Base-by-base conservation (phyloP, 1,140 invertebrate species). In the Megalopta genalis region DNA sequence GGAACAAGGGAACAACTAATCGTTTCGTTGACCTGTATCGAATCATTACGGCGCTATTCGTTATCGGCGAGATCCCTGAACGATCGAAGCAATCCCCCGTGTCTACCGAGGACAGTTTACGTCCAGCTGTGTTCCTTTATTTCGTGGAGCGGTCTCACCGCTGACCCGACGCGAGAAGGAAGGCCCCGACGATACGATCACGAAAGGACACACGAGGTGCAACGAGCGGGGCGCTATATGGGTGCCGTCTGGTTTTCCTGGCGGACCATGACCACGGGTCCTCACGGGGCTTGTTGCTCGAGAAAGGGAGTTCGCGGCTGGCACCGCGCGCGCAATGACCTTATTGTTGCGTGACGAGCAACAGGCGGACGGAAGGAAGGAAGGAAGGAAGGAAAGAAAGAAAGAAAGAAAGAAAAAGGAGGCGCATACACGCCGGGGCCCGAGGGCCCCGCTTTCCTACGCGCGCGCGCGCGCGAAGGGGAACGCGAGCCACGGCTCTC, bases 331-430 rank as follows among this genome's bases (percentile, higher is more conserved):
- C 32, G 64, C 81, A 77, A 83, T 88, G 76, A 86, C 80, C 83
- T 88, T 88, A 89, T 84, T 87, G 84, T 89, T 86, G 86, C 85
- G 81, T 85, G 86, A 89, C 88, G 84, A 57, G 62, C 74, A 68
- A 86, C 81, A 86, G 70, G 66, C 84, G 84, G 73, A 87, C 81
- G 85, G 69, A 82, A 90, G 86, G 85, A 89, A 87, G 84, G 72
- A 85, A 86, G 71, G 59, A 62, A 85, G 75, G 73, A 78, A n/a
- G n/a, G n/a, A n/a, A n/a, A n/a, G 85, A 89, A 87, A 82, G 72
- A 85, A 86, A 68, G 59, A 62, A 85, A 73, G 73, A 78, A 69
- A 54, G 60, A 85, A 77, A 63, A 73, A 74, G 67, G 75, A 84
- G 71, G 84, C 80, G 69, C 18, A 68, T 18, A 32, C 32, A 32